Conservation (phyloP, 2,113 vertebrate genomes). For the Cettia cetti region DNA sequence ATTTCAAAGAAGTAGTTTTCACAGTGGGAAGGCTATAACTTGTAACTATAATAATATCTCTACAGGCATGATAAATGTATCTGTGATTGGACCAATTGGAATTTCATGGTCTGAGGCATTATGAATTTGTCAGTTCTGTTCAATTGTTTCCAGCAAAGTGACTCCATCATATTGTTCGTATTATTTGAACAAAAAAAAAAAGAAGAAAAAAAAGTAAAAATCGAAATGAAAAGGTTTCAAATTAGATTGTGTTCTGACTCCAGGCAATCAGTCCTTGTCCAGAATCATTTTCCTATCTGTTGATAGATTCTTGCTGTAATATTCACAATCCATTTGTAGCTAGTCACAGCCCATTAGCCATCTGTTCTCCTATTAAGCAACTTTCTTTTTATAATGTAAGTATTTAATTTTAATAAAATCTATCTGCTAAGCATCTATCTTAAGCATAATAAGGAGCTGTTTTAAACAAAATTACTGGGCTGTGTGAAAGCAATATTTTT, state of each 20-base stretch:
- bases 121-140: constrained; percentile 60
- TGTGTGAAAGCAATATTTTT: neutral
- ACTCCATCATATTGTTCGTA: constrained; percentile 31
- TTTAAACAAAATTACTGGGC: neutral
- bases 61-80: constrained; percentile 36
- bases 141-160: constrained; percentile 55
- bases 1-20: constrained; percentile 1
- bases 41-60: constrained; percentile 3
- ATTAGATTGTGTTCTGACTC: constrained; percentile 52
- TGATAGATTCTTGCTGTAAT: constrained; percentile 53
- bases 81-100: constrained; percentile 38
- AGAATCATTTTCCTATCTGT: constrained; percentile 51
- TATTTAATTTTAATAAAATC: constrained; percentile 65
- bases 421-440: constrained; percentile 49
- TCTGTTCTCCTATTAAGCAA: constrained; percentile 56
- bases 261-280: constrained; percentile 38
- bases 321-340: constrained; percentile 49
- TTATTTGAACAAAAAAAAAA: neutral
- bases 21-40: neutral
- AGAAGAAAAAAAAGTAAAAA: neutral
- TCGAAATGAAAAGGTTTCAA: constrained; percentile 21
- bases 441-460: neutral
- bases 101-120: constrained; percentile 63
- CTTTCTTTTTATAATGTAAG: constrained; percentile 52
- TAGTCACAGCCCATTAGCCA: constrained; percentile 67